Conservation (phyloP, 2,113 vertebrate genomes). For the Melanerpes aurifrons region DNA sequence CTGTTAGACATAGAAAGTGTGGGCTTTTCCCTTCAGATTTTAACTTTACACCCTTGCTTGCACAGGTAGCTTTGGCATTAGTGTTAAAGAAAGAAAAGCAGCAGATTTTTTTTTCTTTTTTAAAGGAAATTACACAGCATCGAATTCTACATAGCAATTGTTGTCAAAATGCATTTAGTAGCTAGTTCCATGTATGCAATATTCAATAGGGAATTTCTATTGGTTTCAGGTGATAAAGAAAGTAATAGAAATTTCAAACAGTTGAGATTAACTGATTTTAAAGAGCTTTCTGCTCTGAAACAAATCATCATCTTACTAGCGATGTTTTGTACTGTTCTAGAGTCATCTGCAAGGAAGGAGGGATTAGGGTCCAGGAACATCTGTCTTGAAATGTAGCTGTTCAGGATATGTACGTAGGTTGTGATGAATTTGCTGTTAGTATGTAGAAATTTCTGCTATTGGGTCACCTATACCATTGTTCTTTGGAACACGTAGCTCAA, state of each 20-base stretch:
- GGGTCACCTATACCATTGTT: neutral
- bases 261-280: neutral
- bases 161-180: neutral
- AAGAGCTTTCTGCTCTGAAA: neutral
- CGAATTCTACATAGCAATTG: neutral
- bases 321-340: neutral
- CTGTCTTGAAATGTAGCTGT: neutral
- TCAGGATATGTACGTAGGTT: neutral
- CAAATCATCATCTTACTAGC: neutral
- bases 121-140: neutral
- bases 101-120: neutral
- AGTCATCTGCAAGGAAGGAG: neutral
- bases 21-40: neutral
- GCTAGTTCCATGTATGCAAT: neutral
- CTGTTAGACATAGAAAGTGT: neutral
- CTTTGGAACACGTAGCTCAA: neutral
- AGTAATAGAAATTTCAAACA: neutral
- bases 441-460: neutral
- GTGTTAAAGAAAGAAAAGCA: neutral
- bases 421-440: neutral
- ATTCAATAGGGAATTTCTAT: neutral
- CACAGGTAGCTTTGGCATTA: neutral
- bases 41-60: neutral
- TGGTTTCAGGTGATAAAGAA: neutral
- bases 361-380: neutral